A percentile compares a stretch with the other conserved stretches of the same genome.
These are phyloP conservation scores for Marcusenius ussheri DNA, from an alignment of 2,113 vertebrate genomes.

Conservation along the genomic window DNA sequence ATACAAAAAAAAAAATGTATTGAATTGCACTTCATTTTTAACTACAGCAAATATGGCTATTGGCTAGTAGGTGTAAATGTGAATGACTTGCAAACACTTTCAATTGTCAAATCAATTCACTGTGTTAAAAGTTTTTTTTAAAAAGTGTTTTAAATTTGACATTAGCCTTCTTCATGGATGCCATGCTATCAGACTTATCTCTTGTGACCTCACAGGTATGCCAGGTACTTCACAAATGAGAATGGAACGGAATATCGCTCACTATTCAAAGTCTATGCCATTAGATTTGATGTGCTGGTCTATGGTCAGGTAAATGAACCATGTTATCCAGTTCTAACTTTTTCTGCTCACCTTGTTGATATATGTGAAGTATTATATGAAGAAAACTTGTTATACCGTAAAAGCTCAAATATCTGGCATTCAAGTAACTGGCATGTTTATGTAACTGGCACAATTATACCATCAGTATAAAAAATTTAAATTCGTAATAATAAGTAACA, in stretches of 20 bases:
- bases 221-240: constrained; percentile 71
- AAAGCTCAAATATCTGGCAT: background rate
- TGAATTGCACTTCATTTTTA: background rate
- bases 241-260: constrained; percentile 75
- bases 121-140: background rate
- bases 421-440: background rate
- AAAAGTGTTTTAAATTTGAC: background rate
- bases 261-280: constrained; percentile 77
- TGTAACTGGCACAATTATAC: background rate
- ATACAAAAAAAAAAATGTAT: background rate
- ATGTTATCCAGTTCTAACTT: background rate
- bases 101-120: background rate
- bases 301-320: constrained; percentile 72
- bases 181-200: background rate
- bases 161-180: background rate
- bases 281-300: constrained; percentile 86
- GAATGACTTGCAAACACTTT: background rate
- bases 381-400: background rate
- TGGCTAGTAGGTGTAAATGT: background rate
- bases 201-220: constrained; percentile 60
- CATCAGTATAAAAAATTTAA: background rate
- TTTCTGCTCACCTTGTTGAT: background rate
- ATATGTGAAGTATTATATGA: background rate
- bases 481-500: background rate
- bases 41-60: background rate